Conservation (phyloP, 2,888 invertebrate species). For the Chironomus riparius region DNA sequence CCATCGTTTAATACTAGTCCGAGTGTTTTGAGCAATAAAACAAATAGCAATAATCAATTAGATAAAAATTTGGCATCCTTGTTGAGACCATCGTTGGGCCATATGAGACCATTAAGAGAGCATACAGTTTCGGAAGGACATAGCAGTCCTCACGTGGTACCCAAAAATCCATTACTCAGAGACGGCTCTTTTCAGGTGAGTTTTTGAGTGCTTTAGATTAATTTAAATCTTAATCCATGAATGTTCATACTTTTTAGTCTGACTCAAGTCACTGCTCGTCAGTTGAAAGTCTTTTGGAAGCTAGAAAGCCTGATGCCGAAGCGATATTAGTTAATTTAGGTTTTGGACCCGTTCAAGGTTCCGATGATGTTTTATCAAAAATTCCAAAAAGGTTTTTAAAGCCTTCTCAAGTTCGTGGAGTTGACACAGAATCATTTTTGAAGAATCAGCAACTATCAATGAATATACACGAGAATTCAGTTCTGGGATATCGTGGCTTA, state of each 20-base stretch:
- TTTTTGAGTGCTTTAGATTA: neutral
- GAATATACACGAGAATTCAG: slow-evolving; percentile 64
- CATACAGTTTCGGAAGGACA: slow-evolving; percentile 44
- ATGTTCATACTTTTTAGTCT: slow-evolving; percentile 34
- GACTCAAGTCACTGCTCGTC: slow-evolving; percentile 61
- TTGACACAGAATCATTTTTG: slow-evolving; percentile 65
- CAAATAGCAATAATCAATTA: slow-evolving; percentile 18
- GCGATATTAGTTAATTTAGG: slow-evolving; percentile 74
- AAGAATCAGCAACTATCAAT: slow-evolving; percentile 63
- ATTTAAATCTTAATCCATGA: no score
- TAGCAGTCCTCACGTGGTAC: slow-evolving; percentile 37
- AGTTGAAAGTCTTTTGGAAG: slow-evolving; percentile 72
- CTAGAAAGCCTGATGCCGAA: slow-evolving; percentile 80
- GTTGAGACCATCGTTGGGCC: neutral
- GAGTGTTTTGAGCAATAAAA: slow-evolving; percentile 1
- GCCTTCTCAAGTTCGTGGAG: slow-evolving; percentile 67
- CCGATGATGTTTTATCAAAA: slow-evolving; percentile 59
- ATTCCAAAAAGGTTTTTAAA: slow-evolving; percentile 74
- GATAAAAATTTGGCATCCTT: neutral
- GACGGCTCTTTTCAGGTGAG: slow-evolving; percentile 47
- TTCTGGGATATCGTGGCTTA: slow-evolving; percentile 67
- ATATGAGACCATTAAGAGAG: neutral
- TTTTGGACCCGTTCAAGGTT: slow-evolving; percentile 59
- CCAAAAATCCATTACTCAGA: slow-evolving; percentile 45
- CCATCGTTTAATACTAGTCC: slow-evolving; percentile 8